These are phyloP conservation scores for Emydura subglobosa DNA, from an alignment of 2,113 vertebrate genomes.

Conservation along the genomic window DNA sequence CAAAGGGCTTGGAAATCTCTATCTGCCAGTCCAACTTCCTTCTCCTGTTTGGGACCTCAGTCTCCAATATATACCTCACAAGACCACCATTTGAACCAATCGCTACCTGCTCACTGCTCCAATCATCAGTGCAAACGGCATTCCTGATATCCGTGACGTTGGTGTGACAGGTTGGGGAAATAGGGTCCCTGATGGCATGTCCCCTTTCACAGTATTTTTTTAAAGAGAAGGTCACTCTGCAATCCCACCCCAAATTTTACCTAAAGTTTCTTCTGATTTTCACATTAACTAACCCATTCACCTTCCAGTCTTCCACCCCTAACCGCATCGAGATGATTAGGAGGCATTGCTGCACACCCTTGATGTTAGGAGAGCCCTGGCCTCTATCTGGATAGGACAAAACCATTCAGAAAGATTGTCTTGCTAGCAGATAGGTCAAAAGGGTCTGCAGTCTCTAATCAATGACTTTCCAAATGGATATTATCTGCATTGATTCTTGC, in stretches of 20 bases:
- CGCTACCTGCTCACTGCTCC: neutral
- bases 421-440: neutral
- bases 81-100: too few relatives aligned
- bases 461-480: neutral
- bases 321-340: neutral
- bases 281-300: neutral
- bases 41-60: neutral
- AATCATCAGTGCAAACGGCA: neutral
- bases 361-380: neutral
- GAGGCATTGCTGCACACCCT: neutral
- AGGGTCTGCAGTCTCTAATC: neutral
- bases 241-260: neutral
- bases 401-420: neutral
- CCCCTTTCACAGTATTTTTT: neutral
- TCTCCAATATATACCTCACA: neutral
- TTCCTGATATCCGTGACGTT: neutral
- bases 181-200: too few relatives aligned
- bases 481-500: neutral
- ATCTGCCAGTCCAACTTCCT: neutral
- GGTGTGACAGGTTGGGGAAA: neutral
- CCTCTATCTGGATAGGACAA: neutral
- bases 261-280: neutral
- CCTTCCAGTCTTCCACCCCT: neutral
- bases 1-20: neutral
- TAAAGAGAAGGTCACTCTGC: neutral